Evolutionary conservation across 2,888 invertebrate genomes (phyloP).

Genomic region (Megamerina dolium): DNA sequence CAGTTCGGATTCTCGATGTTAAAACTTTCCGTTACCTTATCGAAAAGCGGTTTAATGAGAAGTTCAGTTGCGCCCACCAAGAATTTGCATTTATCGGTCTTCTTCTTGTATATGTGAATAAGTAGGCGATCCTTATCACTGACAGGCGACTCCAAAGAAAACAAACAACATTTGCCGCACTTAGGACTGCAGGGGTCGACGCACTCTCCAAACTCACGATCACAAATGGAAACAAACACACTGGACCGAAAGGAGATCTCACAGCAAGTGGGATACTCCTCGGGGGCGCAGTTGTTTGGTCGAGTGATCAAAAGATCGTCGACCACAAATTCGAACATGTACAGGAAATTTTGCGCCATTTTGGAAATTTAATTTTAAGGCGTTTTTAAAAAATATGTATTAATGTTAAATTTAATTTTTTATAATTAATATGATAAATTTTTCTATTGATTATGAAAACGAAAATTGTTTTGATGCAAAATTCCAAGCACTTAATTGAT

Average conservation of each 20-base stretch:
- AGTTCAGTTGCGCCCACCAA: conserved; percentile 40
- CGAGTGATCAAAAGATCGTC: conserved; percentile 43
- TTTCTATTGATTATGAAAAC: conserved; percentile 14
- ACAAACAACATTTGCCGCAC: conserved; percentile 44
- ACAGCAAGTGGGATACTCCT: conserved; percentile 46
- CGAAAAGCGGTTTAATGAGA: conserved; percentile 38
- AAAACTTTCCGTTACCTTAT: conserved; percentile 39
- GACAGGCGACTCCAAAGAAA: conserved; percentile 39
- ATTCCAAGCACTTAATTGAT: too few relatives aligned
- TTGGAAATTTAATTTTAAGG: conserved; percentile 12
- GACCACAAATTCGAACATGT: conserved; percentile 46
- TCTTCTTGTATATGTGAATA: conserved; percentile 43
- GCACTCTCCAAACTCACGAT: conserved; percentile 41
- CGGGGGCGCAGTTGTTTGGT: conserved; percentile 47
- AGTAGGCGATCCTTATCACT: conserved; percentile 37
- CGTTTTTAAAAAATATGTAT: conserved; percentile 15
- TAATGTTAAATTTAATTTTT: too few relatives aligned
- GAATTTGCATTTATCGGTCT: conserved; percentile 45
- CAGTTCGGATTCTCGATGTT: conserved; percentile 36
- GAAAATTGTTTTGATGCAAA: conserved; percentile 18
- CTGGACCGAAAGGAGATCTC: conserved; percentile 44
- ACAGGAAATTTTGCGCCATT: conserved; percentile 41
- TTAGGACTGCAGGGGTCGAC: conserved; percentile 31
- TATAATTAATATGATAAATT: conserved; percentile 16
- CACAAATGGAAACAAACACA: conserved; percentile 42